Evolutionary conservation across 2,797 vertebrate species (phyloP), one percentile per base, ranked within the genome.

Genomic region (Leuciscus waleckii): DNA sequence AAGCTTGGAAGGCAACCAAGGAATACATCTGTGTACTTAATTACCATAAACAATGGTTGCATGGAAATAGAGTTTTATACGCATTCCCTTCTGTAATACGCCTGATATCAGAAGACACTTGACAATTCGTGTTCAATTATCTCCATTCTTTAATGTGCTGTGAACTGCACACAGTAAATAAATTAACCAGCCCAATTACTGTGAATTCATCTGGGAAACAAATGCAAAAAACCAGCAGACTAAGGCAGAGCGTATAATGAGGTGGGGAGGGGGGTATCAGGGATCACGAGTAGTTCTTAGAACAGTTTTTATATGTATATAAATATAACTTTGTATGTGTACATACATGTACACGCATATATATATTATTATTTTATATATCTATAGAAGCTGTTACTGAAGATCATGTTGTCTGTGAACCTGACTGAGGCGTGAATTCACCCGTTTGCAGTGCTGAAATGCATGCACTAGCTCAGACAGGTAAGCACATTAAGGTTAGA

Each of bases 101-200:
- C 97, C 97, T 99, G 98, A 99, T 99, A 99, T 99, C 98, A 99
- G 98, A 99, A 99, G 97, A 99, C 98, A 99, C 98, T 99, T 99
- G 98, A 99, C 98, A 99, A 99, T 99, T 99, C 98, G 98, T 99
- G 98, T 99, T 99, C 98, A 99, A 99, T 99, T 99, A 99, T 99
- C 98, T 99, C 97, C 98, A 98, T 99, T 99, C 99, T 99, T 99
- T 98, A 99, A 99, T 99, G 98, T 97, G 97, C 98, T 99, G 98
- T 98, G 98, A 99, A 99, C 97, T 97, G 98, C 97, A 97, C 97
- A 96, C 97, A 98, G 97, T 98, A 99, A 99, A 99, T 99, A 99
- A 99, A 99, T 99, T 99, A 99, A 99, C 97, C 97, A 98, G 97
- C 98, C 98, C 98, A 99, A 99, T 99, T 99, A 99, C 97, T 98